phyloP scores from a whole-genome alignment of 1,140 invertebrate species.

The Euborellia annulipes region DNA sequence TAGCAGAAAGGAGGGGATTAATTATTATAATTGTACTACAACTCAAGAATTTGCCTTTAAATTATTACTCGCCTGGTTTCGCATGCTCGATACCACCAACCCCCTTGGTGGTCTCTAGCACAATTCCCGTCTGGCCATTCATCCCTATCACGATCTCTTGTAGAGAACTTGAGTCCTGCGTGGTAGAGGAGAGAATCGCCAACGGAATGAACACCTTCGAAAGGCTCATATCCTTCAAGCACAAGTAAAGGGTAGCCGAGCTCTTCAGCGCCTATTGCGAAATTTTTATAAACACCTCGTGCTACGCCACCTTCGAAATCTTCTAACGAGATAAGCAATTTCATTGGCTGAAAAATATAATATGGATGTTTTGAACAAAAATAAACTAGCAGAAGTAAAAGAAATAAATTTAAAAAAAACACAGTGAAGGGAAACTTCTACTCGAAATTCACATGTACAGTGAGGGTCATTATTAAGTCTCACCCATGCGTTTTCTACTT shows the following conservation, averaged over 20 bases:
- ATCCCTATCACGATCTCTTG: slow-evolving; percentile 55
- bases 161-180: slow-evolving; percentile 54
- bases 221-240: too few relatives aligned
- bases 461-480: too few relatives aligned
- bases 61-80: slow-evolving; percentile 30
- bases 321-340: not conserved
- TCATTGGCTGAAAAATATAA: not conserved
- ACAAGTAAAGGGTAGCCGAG: too few relatives aligned
- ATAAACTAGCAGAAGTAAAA: too few relatives aligned
- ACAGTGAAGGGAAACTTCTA: too few relatives aligned
- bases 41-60: not conserved
- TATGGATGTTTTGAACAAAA: too few relatives aligned
- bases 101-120: slow-evolving; percentile 41
- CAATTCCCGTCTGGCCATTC: slow-evolving; percentile 50
- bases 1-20: not conserved
- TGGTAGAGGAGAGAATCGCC: slow-evolving; percentile 53
- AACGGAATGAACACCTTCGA: slow-evolving; percentile 9
- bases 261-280: too few relatives aligned
- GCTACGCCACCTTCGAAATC: too few relatives aligned
- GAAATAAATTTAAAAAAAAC: too few relatives aligned
- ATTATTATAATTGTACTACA: not conserved
- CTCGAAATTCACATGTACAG: too few relatives aligned
- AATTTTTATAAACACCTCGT: too few relatives aligned
- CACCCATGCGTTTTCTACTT: too few relatives aligned
- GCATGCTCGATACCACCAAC: slow-evolving; percentile 45